phyloP scores from a whole-genome alignment of 2,113 vertebrate species.

The Anguilla rostrata region DNA sequence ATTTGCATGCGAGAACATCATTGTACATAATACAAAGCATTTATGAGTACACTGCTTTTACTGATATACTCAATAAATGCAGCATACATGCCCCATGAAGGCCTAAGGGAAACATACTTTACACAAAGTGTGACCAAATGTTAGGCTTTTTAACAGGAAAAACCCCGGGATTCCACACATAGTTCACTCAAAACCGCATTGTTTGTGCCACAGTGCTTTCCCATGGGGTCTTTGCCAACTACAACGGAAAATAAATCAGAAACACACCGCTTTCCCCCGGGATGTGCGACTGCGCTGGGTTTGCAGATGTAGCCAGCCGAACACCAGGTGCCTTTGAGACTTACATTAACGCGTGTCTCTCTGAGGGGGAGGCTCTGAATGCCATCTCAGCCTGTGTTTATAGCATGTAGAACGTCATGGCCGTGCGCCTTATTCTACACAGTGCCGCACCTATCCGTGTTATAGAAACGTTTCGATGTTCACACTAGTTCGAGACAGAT shows the following conservation, averaged over 20 bases:
- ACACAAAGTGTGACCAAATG: not conserved
- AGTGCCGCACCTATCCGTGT: too few species aligned
- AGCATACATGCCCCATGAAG: not conserved
- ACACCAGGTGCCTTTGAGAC: not conserved
- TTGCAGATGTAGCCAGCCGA: not conserved
- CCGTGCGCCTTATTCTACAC: too few species aligned
- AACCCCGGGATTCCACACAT: not conserved
- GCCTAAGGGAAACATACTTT: not conserved
- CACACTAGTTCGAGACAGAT: too few species aligned
- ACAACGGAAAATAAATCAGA: not conserved
- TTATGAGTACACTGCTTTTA: not conserved
- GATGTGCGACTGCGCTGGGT: not conserved
- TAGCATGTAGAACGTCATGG: too few species aligned
- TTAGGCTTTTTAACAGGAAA: not conserved
- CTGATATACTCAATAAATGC: not conserved
- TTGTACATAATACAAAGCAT: not conserved
- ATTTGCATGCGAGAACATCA: not conserved
- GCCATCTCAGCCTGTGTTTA: not conserved
- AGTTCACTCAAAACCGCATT: not conserved
- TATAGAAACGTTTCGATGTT: too few species aligned
- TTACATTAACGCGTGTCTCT: not conserved
- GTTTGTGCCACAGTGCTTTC: not conserved
- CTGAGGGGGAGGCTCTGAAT: not conserved
- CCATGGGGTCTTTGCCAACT: not conserved
- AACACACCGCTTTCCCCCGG: not conserved